These are phyloP conservation scores for Drosophila pachea DNA, from an alignment of 1,140 invertebrate genomes.

Conservation along the genomic window DNA sequence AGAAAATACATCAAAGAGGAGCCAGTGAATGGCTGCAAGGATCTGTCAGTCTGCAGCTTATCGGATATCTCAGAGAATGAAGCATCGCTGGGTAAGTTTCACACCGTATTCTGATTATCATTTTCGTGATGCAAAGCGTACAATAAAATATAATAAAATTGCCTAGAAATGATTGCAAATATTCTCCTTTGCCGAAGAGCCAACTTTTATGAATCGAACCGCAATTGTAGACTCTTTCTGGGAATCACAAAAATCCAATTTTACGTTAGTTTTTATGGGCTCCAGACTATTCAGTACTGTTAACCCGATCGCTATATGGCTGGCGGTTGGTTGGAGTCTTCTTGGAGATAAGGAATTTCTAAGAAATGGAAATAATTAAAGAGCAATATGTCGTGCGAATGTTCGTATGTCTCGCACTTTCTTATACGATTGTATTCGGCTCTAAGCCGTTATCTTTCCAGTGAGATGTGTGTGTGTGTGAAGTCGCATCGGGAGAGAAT, in stretches of 20 bases:
- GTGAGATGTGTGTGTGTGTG: slow-evolving; percentile 11
- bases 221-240: background rate
- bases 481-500: background rate
- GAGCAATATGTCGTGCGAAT: slow-evolving; percentile 66
- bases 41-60: slow-evolving; percentile 68
- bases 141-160: too few species aligned
- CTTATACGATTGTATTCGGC: slow-evolving; percentile 21
- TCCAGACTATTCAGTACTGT: slow-evolving; percentile 17
- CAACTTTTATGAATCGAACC: too few species aligned
- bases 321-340: slow-evolving; percentile 34
- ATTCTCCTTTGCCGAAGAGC: too few species aligned
- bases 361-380: slow-evolving; percentile 70
- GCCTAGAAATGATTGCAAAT: too few species aligned
- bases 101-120: background rate
- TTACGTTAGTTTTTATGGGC: too few species aligned
- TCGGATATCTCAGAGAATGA: slow-evolving; percentile 78
- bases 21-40: slow-evolving; percentile 68
- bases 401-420: slow-evolving; percentile 31
- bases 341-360: slow-evolving; percentile 59
- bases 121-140: too few species aligned
- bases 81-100: slow-evolving; percentile 69
- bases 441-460: slow-evolving; percentile 51
- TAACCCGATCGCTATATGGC: slow-evolving; percentile 47
- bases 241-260: slow-evolving; percentile 2
- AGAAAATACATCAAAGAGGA: slow-evolving; percentile 75